phyloP scores from a whole-genome alignment of 2,888 invertebrate genomes.

The Chloromyia formosa region DNA sequence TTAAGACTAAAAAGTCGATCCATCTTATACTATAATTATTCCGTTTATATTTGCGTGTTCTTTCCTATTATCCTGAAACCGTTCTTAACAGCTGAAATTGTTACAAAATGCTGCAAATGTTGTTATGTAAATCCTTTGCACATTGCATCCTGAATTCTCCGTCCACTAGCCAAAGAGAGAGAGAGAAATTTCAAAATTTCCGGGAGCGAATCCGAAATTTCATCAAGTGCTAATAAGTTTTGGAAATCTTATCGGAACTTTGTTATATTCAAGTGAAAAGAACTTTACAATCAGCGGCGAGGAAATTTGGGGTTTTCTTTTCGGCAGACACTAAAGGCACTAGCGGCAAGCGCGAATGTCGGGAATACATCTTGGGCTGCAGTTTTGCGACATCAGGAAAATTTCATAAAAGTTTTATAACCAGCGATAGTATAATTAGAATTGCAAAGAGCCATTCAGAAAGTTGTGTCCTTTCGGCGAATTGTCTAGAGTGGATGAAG shows the following conservation, averaged over 20 bases:
- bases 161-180: too few species aligned
- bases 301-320: not conserved
- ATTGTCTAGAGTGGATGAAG: not conserved
- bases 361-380: too few species aligned
- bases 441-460: constrained; percentile 23
- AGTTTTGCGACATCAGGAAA: not conserved
- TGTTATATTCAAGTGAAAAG: not conserved
- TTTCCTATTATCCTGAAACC: too few species aligned
- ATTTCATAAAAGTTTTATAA: constrained; percentile 30
- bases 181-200: too few species aligned
- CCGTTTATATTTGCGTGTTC: too few species aligned
- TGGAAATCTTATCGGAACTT: constrained; percentile 33
- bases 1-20: too few species aligned
- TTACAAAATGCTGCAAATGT: too few species aligned
- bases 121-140: too few species aligned
- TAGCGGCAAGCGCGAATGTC: too few species aligned
- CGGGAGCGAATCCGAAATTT: constrained; percentile 17
- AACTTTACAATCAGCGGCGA: not conserved
- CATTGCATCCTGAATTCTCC: too few species aligned
- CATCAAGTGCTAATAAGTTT: constrained; percentile 42
- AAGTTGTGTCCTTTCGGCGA: not conserved
- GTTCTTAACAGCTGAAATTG: too few species aligned
- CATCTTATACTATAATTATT: too few species aligned
- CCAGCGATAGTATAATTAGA: constrained; percentile 36
- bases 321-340: not conserved